Evolutionary conservation across 2,113 vertebrate species (phyloP).

Genomic region (Myiozetetes cayanensis): DNA sequence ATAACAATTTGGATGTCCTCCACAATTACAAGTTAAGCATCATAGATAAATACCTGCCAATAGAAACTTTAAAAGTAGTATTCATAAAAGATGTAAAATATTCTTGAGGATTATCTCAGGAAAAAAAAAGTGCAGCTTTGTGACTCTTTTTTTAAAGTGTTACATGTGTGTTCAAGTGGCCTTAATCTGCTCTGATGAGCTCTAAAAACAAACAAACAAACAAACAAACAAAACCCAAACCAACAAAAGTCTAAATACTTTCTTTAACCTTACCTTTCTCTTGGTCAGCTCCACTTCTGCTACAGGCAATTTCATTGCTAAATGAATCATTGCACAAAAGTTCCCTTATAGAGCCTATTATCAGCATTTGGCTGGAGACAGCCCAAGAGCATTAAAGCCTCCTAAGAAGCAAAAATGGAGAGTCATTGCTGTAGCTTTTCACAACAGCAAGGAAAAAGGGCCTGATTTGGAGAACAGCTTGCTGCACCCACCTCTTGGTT

Average conservation of each 20-base stretch:
- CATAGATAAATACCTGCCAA: neutral
- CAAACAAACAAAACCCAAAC: too few species aligned
- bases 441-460: neutral
- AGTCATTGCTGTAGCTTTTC: neutral
- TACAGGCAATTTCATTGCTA: neutral
- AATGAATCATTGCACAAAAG: neutral
- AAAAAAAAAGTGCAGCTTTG: neutral
- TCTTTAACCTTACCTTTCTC: neutral
- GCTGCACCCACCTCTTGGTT: neutral
- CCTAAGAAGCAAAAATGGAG: neutral
- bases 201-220: neutral
- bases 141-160: neutral
- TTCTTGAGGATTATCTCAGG: neutral
- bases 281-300: neutral
- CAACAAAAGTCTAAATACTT: neutral
- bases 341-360: neutral
- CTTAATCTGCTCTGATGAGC: neutral
- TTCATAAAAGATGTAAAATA: accelerated
- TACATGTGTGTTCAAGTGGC: neutral
- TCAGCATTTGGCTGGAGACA: neutral
- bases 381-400: neutral
- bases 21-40: neutral
- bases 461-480: neutral
- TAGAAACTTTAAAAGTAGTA: neutral
- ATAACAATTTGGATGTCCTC: neutral